Evolutionary conservation across 2,888 invertebrate species (phyloP).

Genomic region (Encarsia formosa): DNA sequence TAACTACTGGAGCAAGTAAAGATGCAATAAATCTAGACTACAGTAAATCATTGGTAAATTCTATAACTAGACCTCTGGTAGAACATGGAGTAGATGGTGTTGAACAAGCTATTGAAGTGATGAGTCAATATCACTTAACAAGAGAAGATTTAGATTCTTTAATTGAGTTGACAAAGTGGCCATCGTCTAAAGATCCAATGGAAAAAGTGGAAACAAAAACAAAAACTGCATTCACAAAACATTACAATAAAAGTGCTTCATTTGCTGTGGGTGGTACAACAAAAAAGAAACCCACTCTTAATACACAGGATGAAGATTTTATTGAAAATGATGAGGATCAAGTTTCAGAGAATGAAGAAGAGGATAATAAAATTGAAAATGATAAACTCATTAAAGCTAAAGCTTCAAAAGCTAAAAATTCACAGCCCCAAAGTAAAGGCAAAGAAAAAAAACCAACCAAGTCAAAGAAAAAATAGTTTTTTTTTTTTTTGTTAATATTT

Average conservation of each 20-base stretch:
- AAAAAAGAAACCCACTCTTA: constrained; percentile 54
- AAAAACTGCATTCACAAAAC: constrained; percentile 89
- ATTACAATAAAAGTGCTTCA: constrained; percentile 81
- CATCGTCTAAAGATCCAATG: constrained; percentile 72
- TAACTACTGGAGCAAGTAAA: constrained; percentile 57
- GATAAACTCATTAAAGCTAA: constrained; percentile 25
- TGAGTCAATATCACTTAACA: constrained; percentile 80
- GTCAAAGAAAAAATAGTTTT: not conserved
- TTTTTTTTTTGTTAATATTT: not conserved
- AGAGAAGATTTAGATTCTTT: constrained; percentile 90
- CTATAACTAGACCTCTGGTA: constrained; percentile 74
- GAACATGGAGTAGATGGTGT: constrained; percentile 69
- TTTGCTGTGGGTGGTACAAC: constrained; percentile 59
- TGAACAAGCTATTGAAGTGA: constrained; percentile 63
- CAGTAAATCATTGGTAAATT: constrained; percentile 69
- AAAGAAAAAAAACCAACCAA: constrained; percentile 9
- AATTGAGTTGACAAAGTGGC: constrained; percentile 82
- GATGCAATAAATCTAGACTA: constrained; percentile 85
- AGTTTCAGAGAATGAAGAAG: constrained; percentile 9
- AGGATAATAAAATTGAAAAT: constrained; percentile 19
- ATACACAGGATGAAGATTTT: constrained; percentile 57
- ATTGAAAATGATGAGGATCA: constrained; percentile 45
- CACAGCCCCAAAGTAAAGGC: constrained; percentile 4
- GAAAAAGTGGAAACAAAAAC: constrained; percentile 72
- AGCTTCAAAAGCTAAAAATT: constrained; percentile 11